phyloP scores from a whole-genome alignment of 2,888 invertebrate genomes.

The Tiphia femorata region DNA sequence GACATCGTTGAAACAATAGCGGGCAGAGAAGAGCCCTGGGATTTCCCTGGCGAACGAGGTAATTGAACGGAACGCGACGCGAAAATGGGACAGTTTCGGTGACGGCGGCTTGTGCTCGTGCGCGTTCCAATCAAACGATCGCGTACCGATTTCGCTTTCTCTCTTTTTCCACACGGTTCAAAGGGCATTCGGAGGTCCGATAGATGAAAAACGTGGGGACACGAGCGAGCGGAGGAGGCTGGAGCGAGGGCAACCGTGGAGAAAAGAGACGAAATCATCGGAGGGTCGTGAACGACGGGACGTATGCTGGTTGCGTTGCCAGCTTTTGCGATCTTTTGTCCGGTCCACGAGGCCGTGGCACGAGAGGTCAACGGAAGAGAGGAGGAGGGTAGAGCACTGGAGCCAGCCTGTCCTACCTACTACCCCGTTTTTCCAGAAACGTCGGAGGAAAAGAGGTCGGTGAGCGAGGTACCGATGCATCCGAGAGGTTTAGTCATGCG shows the following conservation, averaged over 20 bases:
- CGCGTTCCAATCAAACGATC: conserved; percentile 7
- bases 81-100: not conserved
- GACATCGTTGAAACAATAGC: too few relatives aligned
- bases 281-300: too few relatives aligned
- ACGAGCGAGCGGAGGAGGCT: too few relatives aligned
- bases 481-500: conserved; percentile 34
- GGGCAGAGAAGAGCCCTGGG: too few relatives aligned
- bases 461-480: conserved; percentile 14
- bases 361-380: too few relatives aligned
- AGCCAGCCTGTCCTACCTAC: not conserved
- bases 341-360: conserved; percentile 18
- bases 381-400: too few relatives aligned
- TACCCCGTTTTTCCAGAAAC: not conserved
- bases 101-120: not conserved
- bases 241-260: too few relatives aligned
- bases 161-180: not conserved
- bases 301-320: not conserved
- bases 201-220: not conserved
- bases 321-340: conserved; percentile 3
- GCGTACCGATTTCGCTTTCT: too few relatives aligned
- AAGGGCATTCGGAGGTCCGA: not conserved
- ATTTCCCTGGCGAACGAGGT: too few relatives aligned
- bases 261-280: too few relatives aligned
- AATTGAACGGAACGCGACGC: not conserved
- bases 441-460: not conserved